phyloP scores from a whole-genome alignment of 2,888 invertebrate species.

The Ceratothoa steindachneri region DNA sequence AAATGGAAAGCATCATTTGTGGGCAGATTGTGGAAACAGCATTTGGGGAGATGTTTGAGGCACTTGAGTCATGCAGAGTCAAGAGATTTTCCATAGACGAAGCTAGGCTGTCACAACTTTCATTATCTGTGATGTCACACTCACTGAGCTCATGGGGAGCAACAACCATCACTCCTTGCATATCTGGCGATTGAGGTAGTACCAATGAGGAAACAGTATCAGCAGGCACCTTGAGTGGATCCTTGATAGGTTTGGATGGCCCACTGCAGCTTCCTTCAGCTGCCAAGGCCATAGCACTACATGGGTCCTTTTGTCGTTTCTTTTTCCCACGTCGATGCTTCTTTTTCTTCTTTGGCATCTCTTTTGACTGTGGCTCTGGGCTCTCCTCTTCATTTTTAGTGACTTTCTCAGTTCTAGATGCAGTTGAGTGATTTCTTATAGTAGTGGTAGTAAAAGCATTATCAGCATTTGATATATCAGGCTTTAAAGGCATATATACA shows the following conservation, averaged over 20 bases:
- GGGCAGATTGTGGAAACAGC: neutral
- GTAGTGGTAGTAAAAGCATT: neutral
- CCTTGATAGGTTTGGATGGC: no score
- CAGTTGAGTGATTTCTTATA: neutral
- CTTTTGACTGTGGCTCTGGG: neutral
- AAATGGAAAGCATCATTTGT: neutral
- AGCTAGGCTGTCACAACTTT: constrained; percentile 35
- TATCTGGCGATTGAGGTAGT: neutral
- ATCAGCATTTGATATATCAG: constrained; percentile 22
- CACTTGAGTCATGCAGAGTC: neutral
- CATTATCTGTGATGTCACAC: constrained; percentile 35
- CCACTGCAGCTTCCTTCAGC: no score
- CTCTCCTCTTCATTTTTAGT: neutral
- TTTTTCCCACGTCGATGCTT: constrained; percentile 13
- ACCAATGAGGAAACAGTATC: constrained; percentile 3
- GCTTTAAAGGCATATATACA: constrained; percentile 41
- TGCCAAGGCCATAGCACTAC: neutral
- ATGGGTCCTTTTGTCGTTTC: neutral
- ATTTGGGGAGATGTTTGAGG: neutral
- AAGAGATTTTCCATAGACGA: neutral
- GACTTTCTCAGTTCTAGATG: neutral
- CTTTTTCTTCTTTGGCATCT: neutral
- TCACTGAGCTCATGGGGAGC: constrained; percentile 48
- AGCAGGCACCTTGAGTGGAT: constrained; percentile 18
- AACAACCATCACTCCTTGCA: constrained; percentile 22